Evolutionary conservation across 1,140 invertebrate species (phyloP).

Genomic region (Nilaparvata lugens): DNA sequence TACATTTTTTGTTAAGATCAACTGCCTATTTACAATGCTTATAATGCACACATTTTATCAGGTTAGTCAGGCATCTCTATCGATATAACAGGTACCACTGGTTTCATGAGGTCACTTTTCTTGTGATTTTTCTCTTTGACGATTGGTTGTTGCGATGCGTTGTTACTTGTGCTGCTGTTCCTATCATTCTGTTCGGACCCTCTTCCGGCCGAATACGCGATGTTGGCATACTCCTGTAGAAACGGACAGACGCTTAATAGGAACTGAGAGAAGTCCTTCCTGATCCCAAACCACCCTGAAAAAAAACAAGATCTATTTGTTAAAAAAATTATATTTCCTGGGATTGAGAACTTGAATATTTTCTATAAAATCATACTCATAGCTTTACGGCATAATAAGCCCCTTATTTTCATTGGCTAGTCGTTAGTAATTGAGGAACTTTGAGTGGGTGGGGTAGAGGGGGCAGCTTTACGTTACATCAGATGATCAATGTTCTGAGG

Average conservation of each 20-base stretch:
- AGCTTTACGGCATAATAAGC: too few species aligned
- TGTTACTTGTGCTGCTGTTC: conserved; percentile 35
- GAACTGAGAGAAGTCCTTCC: conserved; percentile 96
- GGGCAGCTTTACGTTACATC: too few species aligned
- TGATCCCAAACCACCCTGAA: conserved; percentile 96
- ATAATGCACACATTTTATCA: conserved; percentile 5
- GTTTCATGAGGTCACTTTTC: conserved; percentile 66
- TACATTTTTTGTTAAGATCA: too few species aligned
- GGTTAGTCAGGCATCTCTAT: conserved; percentile 79
- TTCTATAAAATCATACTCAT: too few species aligned
- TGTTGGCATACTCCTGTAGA: conserved; percentile 96
- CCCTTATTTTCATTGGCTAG: too few species aligned
- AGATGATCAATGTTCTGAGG: too few species aligned
- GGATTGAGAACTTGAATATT: too few species aligned
- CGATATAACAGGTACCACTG: conserved; percentile 74
- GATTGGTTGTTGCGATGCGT: conserved; percentile 44
- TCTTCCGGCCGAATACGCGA: conserved; percentile 63
- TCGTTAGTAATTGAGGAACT: too few species aligned
- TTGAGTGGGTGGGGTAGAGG: too few species aligned
- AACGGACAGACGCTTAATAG: conserved; percentile 84
- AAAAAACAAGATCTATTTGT: conserved; percentile 23
- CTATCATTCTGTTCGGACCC: conserved; percentile 44
- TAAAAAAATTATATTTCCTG: too few species aligned
- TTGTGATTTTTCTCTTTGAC: conserved; percentile 49
- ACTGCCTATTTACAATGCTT: background rate